These are phyloP conservation scores for Beris chalybata DNA, from an alignment of 2,888 invertebrate species.

Conservation along the genomic window DNA sequence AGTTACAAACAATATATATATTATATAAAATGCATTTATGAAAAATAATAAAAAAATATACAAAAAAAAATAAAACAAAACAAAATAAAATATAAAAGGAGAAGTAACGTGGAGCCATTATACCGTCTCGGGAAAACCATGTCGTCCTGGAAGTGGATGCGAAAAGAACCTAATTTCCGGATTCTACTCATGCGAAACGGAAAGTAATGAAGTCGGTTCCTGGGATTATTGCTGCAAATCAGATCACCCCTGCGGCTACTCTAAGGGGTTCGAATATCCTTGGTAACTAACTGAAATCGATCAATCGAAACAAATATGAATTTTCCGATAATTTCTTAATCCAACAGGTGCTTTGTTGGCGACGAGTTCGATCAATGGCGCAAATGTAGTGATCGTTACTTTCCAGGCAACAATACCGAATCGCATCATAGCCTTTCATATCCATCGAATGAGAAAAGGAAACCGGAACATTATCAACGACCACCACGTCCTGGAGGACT, in stretches of 20 bases:
- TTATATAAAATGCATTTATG: slow-evolving; percentile 20
- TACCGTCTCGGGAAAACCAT: slow-evolving; percentile 81
- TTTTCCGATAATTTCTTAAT: background rate
- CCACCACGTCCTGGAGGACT: slow-evolving; percentile 54
- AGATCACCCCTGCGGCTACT: slow-evolving; percentile 80
- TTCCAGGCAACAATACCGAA: slow-evolving; percentile 58
- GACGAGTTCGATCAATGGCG: slow-evolving; percentile 78
- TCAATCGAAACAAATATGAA: background rate
- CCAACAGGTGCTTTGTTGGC: slow-evolving; percentile 79
- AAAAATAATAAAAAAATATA: slow-evolving; percentile 16
- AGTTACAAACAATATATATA: slow-evolving; percentile 3
- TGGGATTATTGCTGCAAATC: slow-evolving; percentile 90
- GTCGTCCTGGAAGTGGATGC: slow-evolving; percentile 69
- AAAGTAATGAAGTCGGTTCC: slow-evolving; percentile 67
- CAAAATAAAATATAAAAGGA: slow-evolving; percentile 49
- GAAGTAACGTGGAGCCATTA: slow-evolving; percentile 70
- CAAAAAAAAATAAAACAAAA: slow-evolving; percentile 7
- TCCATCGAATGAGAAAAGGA: slow-evolving; percentile 41
- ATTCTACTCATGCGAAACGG: slow-evolving; percentile 83
- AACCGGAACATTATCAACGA: slow-evolving; percentile 50
- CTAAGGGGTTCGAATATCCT: slow-evolving; percentile 77
- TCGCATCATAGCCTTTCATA: slow-evolving; percentile 38
- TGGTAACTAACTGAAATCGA: slow-evolving; percentile 61
- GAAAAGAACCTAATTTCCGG: slow-evolving; percentile 74
- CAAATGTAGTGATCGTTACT: slow-evolving; percentile 82